Evolutionary conservation across 2,888 invertebrate species (phyloP).

Genomic region (Clepsis dumicolana): DNA sequence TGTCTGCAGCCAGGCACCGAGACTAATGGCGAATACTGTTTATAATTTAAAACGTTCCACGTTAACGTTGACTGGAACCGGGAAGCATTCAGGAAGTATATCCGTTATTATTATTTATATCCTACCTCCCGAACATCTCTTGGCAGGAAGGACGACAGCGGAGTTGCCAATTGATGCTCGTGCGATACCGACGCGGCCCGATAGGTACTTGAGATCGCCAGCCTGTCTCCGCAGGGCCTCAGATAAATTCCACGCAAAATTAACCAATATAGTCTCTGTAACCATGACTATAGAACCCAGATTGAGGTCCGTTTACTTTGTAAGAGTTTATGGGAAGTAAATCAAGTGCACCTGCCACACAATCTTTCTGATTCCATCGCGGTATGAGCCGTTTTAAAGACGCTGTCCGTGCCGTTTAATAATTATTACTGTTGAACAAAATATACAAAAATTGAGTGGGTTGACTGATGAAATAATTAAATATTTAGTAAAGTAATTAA

Average conservation of each 20-base stretch:
- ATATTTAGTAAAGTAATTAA: too few relatives aligned
- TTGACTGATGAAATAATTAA: not conserved
- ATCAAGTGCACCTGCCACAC: constrained; percentile 47
- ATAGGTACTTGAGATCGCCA: constrained; percentile 48
- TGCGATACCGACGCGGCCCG: constrained; percentile 42
- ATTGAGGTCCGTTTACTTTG: constrained; percentile 23
- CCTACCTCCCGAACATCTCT: not conserved
- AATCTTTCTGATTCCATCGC: constrained; percentile 37
- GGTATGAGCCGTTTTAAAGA: constrained; percentile 32
- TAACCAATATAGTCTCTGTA: constrained; percentile 31
- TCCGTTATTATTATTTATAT: too few relatives aligned
- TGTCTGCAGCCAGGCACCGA: constrained; percentile 53
- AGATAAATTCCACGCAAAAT: constrained; percentile 18
- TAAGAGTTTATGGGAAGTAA: constrained; percentile 43
- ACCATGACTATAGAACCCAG: constrained; percentile 13
- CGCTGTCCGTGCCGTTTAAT: constrained; percentile 15
- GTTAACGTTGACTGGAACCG: not conserved
- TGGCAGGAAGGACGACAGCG: constrained; percentile 33
- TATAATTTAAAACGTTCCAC: constrained; percentile 29
- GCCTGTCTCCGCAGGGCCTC: constrained; percentile 34
- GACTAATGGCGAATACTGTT: constrained; percentile 52
- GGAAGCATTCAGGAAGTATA: not conserved
- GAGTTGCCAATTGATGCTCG: constrained; percentile 24
- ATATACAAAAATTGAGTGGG: constrained; percentile 17
- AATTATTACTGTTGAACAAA: constrained; percentile 21